Evolutionary conservation across 2,888 invertebrate genomes (phyloP).

Genomic region (Pteria penguin): DNA sequence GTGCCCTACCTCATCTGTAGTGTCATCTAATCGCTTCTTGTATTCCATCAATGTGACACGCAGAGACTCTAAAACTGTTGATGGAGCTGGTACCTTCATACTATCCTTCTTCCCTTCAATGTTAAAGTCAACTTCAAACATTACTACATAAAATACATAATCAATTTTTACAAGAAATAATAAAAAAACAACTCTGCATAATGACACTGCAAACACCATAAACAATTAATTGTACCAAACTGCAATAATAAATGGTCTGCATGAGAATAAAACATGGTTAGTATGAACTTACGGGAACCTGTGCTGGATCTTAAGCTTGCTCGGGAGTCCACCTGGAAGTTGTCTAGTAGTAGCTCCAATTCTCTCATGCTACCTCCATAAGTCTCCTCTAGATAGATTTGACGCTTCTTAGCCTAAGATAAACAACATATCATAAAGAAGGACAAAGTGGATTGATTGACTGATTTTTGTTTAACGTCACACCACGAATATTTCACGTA

Average conservation of each 20-base stretch:
- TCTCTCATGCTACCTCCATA: conserved; percentile 77
- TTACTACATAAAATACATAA: too few relatives aligned
- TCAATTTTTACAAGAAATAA: too few relatives aligned
- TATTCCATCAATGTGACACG: conserved; percentile 69
- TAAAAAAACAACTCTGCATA: too few relatives aligned
- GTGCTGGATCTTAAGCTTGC: conserved; percentile 46
- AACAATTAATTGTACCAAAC: background rate
- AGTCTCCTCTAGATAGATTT: conserved; percentile 76
- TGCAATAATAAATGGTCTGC: background rate
- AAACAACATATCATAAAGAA: too few relatives aligned
- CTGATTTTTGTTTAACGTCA: too few relatives aligned
- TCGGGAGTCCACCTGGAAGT: conserved; percentile 60
- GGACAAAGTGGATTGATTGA: too few relatives aligned
- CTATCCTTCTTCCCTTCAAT: conserved; percentile 44
- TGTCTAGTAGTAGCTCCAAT: conserved; percentile 70
- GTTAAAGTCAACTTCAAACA: too few relatives aligned
- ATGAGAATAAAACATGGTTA: background rate
- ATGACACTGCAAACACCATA: background rate
- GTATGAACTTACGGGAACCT: conserved; percentile 5
- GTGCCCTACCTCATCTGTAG: conserved; percentile 69
- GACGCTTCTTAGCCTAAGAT: conserved; percentile 75
- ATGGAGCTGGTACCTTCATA: conserved; percentile 61
- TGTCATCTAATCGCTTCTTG: conserved; percentile 68
- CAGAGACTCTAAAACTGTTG: conserved; percentile 69
- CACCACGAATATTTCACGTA: too few relatives aligned